Conservation (phyloP, 1,140 invertebrate species). For the Matsumurasca onukii region DNA sequence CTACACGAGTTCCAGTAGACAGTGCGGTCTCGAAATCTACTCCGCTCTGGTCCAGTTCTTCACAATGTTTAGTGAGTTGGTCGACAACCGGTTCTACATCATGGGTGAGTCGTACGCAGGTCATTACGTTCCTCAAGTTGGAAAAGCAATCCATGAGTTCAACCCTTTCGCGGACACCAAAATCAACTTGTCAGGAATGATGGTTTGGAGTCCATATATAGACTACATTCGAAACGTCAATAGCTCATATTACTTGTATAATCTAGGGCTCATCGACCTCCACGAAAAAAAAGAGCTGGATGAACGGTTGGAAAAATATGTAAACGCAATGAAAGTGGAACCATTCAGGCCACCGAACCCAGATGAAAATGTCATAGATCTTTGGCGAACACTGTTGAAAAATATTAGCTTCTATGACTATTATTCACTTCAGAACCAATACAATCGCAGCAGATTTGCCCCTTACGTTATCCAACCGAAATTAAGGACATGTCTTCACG, state of each 20-base stretch:
- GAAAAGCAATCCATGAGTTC: constrained; percentile 56
- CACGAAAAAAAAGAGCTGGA: neutral
- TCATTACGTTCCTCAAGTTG: constrained; percentile 56
- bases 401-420: too few species aligned
- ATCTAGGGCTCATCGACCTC: constrained; percentile 30
- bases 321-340: neutral
- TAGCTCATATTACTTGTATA: constrained; percentile 75
- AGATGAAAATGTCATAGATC: too few species aligned
- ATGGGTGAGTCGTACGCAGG: constrained; percentile 61
- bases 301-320: neutral
- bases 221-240: constrained; percentile 81
- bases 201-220: constrained; percentile 86
- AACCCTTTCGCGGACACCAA: constrained; percentile 57
- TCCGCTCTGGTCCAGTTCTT: constrained; percentile 70
- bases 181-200: constrained; percentile 69
- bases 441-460: neutral
- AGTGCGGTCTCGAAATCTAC: constrained; percentile 63
- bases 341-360: neutral
- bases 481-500: too few species aligned
- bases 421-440: too few species aligned
- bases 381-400: too few species aligned
- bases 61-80: constrained; percentile 53
- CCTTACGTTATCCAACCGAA: too few species aligned
- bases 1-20: constrained; percentile 16
- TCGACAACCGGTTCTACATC: constrained; percentile 41